Evolutionary conservation across 37 sponge, comb jelly and placozoan genomes (phyloP).

Genomic region (Beroe ovata): DNA sequence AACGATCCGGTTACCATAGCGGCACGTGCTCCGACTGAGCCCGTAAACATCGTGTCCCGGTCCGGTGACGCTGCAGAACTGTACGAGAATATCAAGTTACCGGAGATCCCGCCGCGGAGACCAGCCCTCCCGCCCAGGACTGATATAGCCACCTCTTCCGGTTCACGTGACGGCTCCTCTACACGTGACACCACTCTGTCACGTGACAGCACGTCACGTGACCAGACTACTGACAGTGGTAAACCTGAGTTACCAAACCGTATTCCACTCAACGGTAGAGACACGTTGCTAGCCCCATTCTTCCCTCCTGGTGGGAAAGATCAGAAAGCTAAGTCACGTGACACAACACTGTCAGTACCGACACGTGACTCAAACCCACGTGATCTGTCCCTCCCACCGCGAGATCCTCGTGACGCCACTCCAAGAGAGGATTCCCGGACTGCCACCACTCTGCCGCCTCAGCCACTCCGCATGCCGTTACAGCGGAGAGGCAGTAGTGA

Average conservation of each 20-base stretch:
- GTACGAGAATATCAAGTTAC: conserved; percentile 6
- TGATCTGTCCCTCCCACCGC: not conserved
- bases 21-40: not conserved
- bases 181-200: not conserved
- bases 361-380: not conserved
- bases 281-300: not conserved
- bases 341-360: not conserved
- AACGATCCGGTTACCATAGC: not conserved
- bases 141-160: not conserved
- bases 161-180: conserved; percentile 7
- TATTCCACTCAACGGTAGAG: not conserved
- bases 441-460: not conserved
- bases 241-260: conserved; percentile 5
- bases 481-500: not conserved
- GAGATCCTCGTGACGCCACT: not conserved
- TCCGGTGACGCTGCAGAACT: not conserved
- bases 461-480: not conserved
- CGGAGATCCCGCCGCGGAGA: conserved; percentile 4
- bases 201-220: not conserved
- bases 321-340: not conserved
- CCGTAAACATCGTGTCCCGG: not conserved
- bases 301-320: not conserved
- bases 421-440: not conserved
- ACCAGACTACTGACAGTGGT: not conserved
- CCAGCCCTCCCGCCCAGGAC: conserved; percentile 12